Conservation (phyloP, 2,113 vertebrate species). For the Quiscalus mexicanus region DNA sequence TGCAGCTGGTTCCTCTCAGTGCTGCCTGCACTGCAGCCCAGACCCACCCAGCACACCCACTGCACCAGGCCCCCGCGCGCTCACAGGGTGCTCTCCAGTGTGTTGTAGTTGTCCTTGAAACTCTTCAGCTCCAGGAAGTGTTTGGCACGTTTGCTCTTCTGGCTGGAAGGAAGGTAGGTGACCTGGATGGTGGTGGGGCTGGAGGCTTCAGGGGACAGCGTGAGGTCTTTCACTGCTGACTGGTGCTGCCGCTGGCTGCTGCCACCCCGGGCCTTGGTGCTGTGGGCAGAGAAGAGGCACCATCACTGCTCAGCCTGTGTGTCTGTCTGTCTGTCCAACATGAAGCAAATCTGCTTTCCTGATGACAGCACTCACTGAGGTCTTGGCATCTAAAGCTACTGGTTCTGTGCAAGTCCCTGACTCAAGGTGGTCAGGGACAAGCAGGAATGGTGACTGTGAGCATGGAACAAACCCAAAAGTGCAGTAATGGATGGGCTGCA, state of each 20-base stretch:
- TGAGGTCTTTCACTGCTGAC: constrained; percentile 91
- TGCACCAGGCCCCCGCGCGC: background rate
- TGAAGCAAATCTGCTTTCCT: rapidly evolving
- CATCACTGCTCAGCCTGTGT: rapidly evolving
- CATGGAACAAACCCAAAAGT: background rate
- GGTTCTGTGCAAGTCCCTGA: background rate
- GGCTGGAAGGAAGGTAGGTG: constrained; percentile 88
- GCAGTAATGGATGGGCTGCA: rapidly evolving
- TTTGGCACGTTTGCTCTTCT: constrained; percentile 93
- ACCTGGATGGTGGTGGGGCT: constrained; percentile 84
- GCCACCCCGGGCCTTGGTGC: constrained; percentile 70
- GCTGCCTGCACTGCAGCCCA: background rate
- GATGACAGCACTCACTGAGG: rapidly evolving
- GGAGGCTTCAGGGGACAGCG: constrained; percentile 75
- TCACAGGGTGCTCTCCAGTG: constrained; percentile 90
- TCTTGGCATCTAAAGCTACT: background rate
- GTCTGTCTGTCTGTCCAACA: background rate
- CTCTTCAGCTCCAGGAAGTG: constrained; percentile 96
- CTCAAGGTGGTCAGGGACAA: rapidly evolving
- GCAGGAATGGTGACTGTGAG: rapidly evolving
- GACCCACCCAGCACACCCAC: background rate
- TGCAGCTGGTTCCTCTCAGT: background rate
- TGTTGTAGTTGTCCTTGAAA: constrained; percentile 99
- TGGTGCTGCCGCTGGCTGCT: constrained; percentile 86
- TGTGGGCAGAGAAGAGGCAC: background rate